A percentile compares a stretch with the other conserved stretches of the same genome.
Evolutionary conservation across 2,888 invertebrate genomes (phyloP).

Genomic region (Ceraclea dissimilis): DNA sequence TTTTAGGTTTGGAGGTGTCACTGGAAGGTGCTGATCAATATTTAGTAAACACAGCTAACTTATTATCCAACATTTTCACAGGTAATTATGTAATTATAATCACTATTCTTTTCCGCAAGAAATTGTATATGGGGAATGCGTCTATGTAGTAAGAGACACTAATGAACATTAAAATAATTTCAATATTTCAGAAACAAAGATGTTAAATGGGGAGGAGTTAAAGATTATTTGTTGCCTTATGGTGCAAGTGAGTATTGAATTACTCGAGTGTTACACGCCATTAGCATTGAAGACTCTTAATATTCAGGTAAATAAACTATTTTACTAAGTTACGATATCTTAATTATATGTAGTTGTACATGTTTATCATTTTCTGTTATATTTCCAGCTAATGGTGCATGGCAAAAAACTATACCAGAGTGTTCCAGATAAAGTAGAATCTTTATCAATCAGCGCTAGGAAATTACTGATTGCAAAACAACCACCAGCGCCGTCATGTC

Average conservation of each 20-base stretch:
- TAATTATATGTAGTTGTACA: too few relatives aligned
- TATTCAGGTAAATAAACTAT: conserved; percentile 23
- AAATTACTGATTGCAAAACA: conserved; percentile 20
- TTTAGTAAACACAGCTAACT: conserved; percentile 19
- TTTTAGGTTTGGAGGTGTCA: conserved; percentile 20
- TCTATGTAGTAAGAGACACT: too few relatives aligned
- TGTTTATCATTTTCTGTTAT: background rate
- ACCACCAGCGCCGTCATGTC: conserved; percentile 16
- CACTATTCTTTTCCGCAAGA: too few relatives aligned
- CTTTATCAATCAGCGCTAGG: conserved; percentile 19
- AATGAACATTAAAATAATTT: background rate
- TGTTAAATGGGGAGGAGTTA: conserved; percentile 17
- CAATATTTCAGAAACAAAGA: conserved; percentile 18
- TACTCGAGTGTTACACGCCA: conserved; percentile 21
- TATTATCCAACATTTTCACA: conserved; percentile 23
- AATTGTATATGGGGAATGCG: too few relatives aligned
- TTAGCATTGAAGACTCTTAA: conserved; percentile 21
- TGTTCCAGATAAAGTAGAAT: conserved; percentile 21
- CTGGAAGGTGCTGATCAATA: conserved; percentile 24
- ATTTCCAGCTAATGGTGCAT: conserved; percentile 23
- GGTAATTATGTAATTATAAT: conserved; percentile 8
- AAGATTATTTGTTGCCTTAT: conserved; percentile 18
- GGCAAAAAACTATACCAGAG: conserved; percentile 18
- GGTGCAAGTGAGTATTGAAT: conserved; percentile 19
- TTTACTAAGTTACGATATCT: too few relatives aligned